Evolutionary conservation across 2,797 vertebrate genomes (phyloP).

Genomic region (Gymnothorax javanicus): DNA sequence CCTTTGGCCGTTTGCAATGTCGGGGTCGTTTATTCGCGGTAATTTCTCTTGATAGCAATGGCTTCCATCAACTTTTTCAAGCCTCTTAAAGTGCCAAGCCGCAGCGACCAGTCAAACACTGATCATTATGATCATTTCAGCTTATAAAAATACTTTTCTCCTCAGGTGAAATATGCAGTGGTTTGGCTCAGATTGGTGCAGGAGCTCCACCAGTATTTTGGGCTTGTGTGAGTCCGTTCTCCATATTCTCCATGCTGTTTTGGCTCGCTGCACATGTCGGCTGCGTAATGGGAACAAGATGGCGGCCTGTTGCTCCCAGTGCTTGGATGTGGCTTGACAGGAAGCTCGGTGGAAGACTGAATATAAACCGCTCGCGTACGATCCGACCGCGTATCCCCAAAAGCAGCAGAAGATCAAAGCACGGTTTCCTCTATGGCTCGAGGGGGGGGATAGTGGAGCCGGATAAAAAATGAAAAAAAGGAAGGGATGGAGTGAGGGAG

Average conservation of each 20-base stretch:
- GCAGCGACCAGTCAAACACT: neutral
- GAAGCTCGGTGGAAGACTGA: neutral
- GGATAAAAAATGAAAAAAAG: neutral
- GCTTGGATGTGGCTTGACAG: neutral
- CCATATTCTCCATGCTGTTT: neutral
- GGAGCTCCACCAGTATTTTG: neutral
- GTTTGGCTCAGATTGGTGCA: neutral
- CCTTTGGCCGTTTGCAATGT: too few relatives aligned
- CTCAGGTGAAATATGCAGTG: too few relatives aligned
- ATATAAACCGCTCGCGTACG: neutral
- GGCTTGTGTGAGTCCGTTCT: neutral
- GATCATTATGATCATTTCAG: neutral
- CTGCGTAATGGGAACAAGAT: neutral
- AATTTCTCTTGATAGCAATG: neutral
- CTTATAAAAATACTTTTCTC: neutral
- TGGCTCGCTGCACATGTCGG: neutral
- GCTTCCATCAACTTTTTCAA: neutral
- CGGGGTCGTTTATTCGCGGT: neutral
- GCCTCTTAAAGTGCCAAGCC: neutral
- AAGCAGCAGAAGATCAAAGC: conserved; percentile 26
- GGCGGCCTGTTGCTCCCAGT: neutral
- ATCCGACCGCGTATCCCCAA: conserved; percentile 3
- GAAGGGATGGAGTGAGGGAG: neutral
- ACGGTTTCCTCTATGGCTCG: neutral
- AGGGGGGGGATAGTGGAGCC: neutral